phyloP scores from a whole-genome alignment of 1,140 invertebrate genomes.

The Holotrichia oblita region DNA sequence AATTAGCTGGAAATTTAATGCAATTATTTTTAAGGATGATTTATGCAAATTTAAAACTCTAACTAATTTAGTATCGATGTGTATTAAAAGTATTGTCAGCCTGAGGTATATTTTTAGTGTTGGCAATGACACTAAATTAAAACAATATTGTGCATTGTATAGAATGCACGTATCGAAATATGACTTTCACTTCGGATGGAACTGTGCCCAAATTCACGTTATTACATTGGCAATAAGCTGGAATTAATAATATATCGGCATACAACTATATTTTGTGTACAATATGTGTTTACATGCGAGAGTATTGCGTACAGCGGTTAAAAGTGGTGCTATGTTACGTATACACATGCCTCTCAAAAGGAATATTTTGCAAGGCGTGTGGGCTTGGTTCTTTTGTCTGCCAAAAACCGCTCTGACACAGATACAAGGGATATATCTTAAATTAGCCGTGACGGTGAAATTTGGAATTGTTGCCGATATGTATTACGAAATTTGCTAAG shows the following conservation, averaged over 20 bases:
- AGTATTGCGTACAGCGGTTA: background rate
- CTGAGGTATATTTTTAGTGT: background rate
- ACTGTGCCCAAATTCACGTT: constrained; percentile 30
- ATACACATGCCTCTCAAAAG: constrained; percentile 1
- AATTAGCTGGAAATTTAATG: too few relatives aligned
- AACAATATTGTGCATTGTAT: constrained; percentile 19
- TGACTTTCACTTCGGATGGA: constrained; percentile 33
- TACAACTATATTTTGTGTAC: background rate
- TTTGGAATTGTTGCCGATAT: background rate
- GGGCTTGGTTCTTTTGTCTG: constrained; percentile 13
- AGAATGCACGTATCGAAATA: background rate
- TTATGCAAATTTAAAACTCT: too few relatives aligned
- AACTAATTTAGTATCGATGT: background rate
- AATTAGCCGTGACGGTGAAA: background rate
- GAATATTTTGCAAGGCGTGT: constrained; percentile 24
- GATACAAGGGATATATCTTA: background rate
- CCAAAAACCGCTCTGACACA: background rate
- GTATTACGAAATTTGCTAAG: too few relatives aligned
- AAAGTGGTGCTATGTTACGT: background rate
- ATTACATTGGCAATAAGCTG: constrained; percentile 20
- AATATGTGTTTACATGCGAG: background rate
- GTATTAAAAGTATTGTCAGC: background rate
- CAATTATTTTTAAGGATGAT: too few relatives aligned
- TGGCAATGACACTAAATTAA: constrained; percentile 22
- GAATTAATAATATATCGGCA: background rate